Base-by-base conservation (phyloP, 30 jellyfish, hydroid and myxozoan genomes). In the Cassiopea andromeda region DNA sequence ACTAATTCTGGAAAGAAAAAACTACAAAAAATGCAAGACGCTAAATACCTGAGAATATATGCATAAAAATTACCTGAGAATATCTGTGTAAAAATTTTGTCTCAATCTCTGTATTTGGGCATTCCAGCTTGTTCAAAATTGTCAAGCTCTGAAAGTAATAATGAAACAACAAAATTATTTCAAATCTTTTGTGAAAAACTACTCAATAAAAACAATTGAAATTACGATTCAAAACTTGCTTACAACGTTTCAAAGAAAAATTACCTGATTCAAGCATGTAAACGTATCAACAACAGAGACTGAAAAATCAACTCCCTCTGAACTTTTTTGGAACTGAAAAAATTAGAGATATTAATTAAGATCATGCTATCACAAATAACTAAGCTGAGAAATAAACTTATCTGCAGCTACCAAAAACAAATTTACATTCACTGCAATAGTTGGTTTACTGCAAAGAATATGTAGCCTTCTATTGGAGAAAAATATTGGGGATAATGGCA, bases 211-310 rank as follows among this genome's bases (percentile, higher is more conserved):
- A 73, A 70, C 69, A 76, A 57, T 57, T 50, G 9, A 50, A 50
- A 50, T 50, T 50, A 50, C 64, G 9, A 50, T 50, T 5, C 64
- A 50, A 9, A 2, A 50, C 5, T 9, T 50, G 5, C 9, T 50
- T 2, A 50, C 5, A 50, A 9, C 9, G 8, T 2, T 4, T 14
- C 7, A 14, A 27, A 61, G 27, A 27, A 5, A 59, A 14, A 44
- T 54, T 81, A 96, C 99, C 97, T 96, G 98, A 57, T 83, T 91
- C 69, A 96, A 78, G 46, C 97, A 92, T 48, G 90, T 89, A 74
- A 96, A 96, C 1, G 96, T 96, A 58, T 96, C 99, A 16, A 92
- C 98, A 74, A 96, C 99, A 13, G 99, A 96, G 5, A 97, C 93
- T 8, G 99, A 96, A 82, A 76, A 96, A 49, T 97, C 87, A 3